Evolutionary conservation across 2,888 invertebrate genomes (phyloP).

Genomic region (Acrobasis repandana): DNA sequence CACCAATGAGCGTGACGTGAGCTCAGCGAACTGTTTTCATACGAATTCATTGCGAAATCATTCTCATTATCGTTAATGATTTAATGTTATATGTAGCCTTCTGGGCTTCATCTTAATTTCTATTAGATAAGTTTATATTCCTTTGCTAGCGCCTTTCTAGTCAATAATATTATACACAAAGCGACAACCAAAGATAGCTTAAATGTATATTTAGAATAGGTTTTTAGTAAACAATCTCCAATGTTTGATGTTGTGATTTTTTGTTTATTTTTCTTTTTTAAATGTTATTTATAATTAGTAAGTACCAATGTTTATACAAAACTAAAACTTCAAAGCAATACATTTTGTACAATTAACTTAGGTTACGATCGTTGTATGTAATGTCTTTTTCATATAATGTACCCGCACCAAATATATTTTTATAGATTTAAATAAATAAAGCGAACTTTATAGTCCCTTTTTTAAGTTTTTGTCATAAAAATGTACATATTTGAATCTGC

Average conservation of each 20-base stretch:
- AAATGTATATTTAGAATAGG: not conserved
- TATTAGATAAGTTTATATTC: not conserved
- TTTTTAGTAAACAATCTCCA: not conserved
- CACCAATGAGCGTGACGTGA: not conserved
- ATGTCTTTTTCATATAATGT: conserved; percentile 2
- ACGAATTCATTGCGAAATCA: not conserved
- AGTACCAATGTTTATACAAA: conserved; percentile 6
- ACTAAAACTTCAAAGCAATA: conserved; percentile 25
- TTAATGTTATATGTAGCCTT: not conserved
- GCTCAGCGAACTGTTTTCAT: not conserved
- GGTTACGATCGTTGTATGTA: conserved; percentile 3
- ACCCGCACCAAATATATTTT: conserved; percentile 5
- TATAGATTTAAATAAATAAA: conserved; percentile 1
- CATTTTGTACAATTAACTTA: conserved; percentile 27
- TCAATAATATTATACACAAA: not conserved
- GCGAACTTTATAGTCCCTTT: not conserved
- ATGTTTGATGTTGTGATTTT: conserved; percentile 5
- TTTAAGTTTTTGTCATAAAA: not conserved
- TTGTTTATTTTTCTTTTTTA: not conserved
- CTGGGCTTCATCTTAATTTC: not conserved
- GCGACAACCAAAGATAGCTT: not conserved
- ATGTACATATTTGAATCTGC: not conserved
- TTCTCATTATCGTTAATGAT: not conserved
- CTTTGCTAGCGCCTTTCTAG: not conserved
- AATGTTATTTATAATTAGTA: not conserved